Conservation (phyloP, 2,888 invertebrate genomes). For the Dermolepida albohirtum region DNA sequence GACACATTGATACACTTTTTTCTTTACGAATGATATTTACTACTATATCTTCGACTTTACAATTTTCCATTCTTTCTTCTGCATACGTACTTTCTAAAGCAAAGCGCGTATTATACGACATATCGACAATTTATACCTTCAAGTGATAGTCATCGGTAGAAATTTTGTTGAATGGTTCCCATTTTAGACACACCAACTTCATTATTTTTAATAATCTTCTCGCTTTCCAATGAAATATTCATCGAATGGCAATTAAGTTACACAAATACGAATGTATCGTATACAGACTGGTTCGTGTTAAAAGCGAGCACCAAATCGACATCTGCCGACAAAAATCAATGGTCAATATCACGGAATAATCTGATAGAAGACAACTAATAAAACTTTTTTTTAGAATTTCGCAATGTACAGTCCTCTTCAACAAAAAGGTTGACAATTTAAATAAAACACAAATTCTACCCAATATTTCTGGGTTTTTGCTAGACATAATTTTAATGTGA, state of each 20-base stretch:
- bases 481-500: no score
- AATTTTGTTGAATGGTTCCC: conserved; percentile 21
- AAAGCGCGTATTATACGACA: conserved; percentile 7
- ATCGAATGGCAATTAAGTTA: not conserved
- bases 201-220: conserved; percentile 18
- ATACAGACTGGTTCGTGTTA: no score
- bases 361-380: no score
- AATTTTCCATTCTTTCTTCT: conserved; percentile 16
- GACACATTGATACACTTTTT: conserved; percentile 4
- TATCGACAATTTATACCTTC: conserved; percentile 11
- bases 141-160: conserved; percentile 30
- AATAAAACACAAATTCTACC: no score
- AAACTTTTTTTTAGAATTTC: no score
- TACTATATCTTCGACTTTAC: conserved; percentile 14
- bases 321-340: no score
- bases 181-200: conserved; percentile 6
- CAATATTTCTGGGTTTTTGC: no score
- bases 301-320: no score
- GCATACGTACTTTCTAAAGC: conserved; percentile 21
- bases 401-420: no score
- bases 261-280: no score
- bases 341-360: no score
- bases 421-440: no score
- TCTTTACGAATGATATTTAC: conserved; percentile 1
- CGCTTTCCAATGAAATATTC: conserved; percentile 25